phyloP scores from a whole-genome alignment of 2,113 vertebrate genomes.

The Colossoma macropomum region DNA sequence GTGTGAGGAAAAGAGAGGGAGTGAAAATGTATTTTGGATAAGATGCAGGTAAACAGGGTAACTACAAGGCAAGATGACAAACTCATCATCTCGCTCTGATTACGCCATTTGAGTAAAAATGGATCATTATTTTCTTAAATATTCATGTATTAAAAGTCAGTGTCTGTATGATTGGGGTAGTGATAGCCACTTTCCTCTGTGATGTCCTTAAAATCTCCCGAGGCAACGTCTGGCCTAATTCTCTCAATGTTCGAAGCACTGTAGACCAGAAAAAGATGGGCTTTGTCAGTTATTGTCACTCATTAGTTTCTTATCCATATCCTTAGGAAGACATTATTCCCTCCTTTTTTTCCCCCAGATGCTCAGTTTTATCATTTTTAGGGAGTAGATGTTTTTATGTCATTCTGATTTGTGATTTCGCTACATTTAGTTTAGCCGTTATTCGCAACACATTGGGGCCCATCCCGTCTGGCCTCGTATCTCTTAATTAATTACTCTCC shows the following conservation, averaged over 20 bases:
- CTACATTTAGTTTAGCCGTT: conserved; percentile 21
- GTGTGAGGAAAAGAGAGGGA: background rate
- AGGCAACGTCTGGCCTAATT: conserved; percentile 46
- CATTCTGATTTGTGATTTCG: background rate
- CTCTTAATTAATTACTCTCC: conserved; percentile 48
- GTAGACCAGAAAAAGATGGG: conserved; percentile 21
- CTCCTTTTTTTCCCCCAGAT: background rate
- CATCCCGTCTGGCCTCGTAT: conserved; percentile 33
- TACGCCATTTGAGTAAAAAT: background rate
- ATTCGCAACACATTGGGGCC: background rate
- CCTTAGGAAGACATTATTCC: background rate
- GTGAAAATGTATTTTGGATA: background rate
- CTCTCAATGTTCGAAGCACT: conserved; percentile 34
- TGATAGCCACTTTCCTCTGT: conserved; percentile 12
- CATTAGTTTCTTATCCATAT: background rate
- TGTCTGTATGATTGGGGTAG: background rate
- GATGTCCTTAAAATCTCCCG: conserved; percentile 44
- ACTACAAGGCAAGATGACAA: background rate
- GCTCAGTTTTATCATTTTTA: conserved; percentile 7
- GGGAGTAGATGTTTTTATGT: background rate
- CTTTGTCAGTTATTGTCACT: conserved; percentile 11
- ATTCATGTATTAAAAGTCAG: conserved; percentile 18
- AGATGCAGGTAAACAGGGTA: background rate
- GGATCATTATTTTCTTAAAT: conserved; percentile 24
- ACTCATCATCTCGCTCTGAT: background rate